A percentile compares a stretch with the other conserved stretches of the same genome.
These are phyloP conservation scores for Patella ulyssiponensis DNA, from an alignment of 2,888 invertebrate species.

Conservation along the genomic window DNA sequence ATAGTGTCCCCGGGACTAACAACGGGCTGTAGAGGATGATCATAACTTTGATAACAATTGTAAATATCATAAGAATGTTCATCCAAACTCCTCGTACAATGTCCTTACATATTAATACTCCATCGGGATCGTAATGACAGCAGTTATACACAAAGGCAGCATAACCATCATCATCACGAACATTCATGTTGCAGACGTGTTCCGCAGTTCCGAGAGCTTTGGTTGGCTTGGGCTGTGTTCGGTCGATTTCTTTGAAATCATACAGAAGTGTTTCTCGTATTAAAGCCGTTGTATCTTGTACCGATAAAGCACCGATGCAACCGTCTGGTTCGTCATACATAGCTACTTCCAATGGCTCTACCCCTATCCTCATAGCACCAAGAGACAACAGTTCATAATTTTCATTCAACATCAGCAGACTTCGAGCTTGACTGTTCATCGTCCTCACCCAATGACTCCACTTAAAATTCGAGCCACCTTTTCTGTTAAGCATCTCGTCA, in stretches of 20 bases:
- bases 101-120: slow-evolving; percentile 32
- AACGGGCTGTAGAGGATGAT: slow-evolving; percentile 58
- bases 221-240: slow-evolving; percentile 17
- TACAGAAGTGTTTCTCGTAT: slow-evolving; percentile 49
- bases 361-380: slow-evolving; percentile 53
- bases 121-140: slow-evolving; percentile 28
- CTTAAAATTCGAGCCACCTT: background rate
- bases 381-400: slow-evolving; percentile 60
- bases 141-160: slow-evolving; percentile 43
- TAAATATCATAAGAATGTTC: slow-evolving; percentile 44
- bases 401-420: slow-evolving; percentile 58
- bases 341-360: slow-evolving; percentile 45
- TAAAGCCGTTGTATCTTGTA: slow-evolving; percentile 29
- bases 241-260: slow-evolving; percentile 39
- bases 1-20: slow-evolving; percentile 52
- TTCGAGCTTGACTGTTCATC: slow-evolving; percentile 53
- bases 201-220: slow-evolving; percentile 34
- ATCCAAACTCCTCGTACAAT: slow-evolving; percentile 49
- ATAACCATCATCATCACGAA: slow-evolving; percentile 24
- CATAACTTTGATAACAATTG: slow-evolving; percentile 52
- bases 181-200: slow-evolving; percentile 47
- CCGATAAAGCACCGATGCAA: slow-evolving; percentile 47
- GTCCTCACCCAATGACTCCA: slow-evolving; percentile 51
- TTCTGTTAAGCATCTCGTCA: background rate
- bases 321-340: slow-evolving; percentile 47